Base-by-base conservation (phyloP, 1,140 invertebrate genomes). In the Aethina tumida region DNA sequence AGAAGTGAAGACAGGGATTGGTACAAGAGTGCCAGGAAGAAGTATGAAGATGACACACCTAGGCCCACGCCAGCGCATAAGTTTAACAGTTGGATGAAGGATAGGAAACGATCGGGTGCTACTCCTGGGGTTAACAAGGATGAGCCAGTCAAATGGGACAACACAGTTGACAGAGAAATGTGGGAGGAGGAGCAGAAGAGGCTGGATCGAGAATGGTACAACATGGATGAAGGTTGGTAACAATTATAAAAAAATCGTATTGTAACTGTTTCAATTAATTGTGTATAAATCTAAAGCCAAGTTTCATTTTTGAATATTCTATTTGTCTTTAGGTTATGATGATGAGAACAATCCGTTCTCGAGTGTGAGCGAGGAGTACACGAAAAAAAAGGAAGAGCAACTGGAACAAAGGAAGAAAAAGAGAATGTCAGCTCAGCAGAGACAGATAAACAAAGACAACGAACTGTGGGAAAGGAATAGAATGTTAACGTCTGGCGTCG, bases 401-500 rank as follows among this genome's bases (percentile, higher is more conserved):
- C 61, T 95, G 17, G 88, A 94, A 59, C 84, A 91, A 50, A 79
- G 79, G 47, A 81, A 90, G 35, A 88, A 88, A 42, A 91, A 94
- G 58, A 75, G 90, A 27, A 79, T 97, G 59, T 93, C 91, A 4
- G 94, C 92, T 0, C 88, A 94, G 56, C 84, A 96, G 52, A 71
- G 91, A 31, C 93, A 97, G 66, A 95, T 79, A 60, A 88, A 96
- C 62, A 93, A 92, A 60, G 95, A 99, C 64, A 98, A 97, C 63
- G 94, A 98, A 59, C 67, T 96, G 21, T 99, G 97, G 97, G 97
- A 99, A 63, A 77, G 92, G 7, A 99, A 99, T 69, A 75, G 96
- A 44, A 95, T 99, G 88, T 70, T 98, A 6, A 93, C 92, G 2
- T 95, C 90, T 39, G 53, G 92, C 92, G 93, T 97, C 7, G 92